Percentiles rank a stretch among this genome's conserved stretches.
Conservation (phyloP, 2,113 vertebrate genomes). For the Dicentrarchus labrax region DNA sequence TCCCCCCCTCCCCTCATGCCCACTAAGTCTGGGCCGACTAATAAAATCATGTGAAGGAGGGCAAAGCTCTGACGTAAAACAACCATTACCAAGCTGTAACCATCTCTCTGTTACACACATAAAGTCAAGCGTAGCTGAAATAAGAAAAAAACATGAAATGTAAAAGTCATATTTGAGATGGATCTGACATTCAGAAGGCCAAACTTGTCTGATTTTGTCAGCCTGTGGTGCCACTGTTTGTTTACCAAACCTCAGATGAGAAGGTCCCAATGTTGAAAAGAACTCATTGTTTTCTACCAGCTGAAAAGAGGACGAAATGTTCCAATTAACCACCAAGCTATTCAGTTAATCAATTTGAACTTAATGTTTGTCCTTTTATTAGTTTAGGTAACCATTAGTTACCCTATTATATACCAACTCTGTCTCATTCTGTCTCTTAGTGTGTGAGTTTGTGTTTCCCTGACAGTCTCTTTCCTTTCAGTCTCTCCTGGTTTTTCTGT, state of each 20-base stretch:
- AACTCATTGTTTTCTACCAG: background rate
- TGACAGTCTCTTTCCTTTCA: background rate
- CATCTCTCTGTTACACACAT: background rate
- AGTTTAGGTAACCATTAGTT: background rate
- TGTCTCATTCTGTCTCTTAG: background rate
- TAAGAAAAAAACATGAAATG: background rate
- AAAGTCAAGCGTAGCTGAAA: background rate
- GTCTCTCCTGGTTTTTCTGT: background rate
- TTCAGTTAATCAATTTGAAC: background rate
- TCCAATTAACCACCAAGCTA: background rate
- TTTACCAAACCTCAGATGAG: background rate
- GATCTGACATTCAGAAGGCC: background rate
- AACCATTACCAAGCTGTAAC: background rate
- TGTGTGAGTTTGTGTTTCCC: background rate
- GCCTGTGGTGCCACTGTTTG: background rate
- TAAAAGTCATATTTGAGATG: background rate
- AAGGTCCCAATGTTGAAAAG: background rate
- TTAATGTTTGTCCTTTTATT: background rate
- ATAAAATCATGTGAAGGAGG: background rate
- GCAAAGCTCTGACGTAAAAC: background rate
- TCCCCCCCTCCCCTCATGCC: background rate
- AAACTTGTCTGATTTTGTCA: background rate
- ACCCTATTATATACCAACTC: background rate
- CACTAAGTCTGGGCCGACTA: background rate
- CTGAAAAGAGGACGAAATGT: background rate